Conservation (phyloP, 2,888 invertebrate genomes). For the Schrankia costaestrigalis region DNA sequence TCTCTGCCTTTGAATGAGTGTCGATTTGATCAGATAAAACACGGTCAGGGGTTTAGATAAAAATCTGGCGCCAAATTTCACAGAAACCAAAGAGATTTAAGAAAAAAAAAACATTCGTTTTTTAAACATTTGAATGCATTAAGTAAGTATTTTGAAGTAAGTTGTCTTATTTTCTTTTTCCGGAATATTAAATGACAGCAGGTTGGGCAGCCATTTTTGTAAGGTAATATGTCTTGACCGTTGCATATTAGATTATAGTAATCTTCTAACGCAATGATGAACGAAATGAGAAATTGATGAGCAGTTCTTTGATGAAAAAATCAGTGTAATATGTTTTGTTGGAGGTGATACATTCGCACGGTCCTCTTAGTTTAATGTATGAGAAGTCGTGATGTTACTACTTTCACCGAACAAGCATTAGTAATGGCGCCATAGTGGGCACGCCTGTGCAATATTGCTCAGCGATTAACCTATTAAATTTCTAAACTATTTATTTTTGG, state of each 20-base stretch:
- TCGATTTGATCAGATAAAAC: conserved; percentile 64
- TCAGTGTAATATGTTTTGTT: conserved; percentile 47
- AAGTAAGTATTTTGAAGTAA: conserved; percentile 1
- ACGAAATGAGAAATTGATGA: conserved; percentile 68
- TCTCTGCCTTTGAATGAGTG: conserved; percentile 54
- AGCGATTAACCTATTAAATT: conserved; percentile 30
- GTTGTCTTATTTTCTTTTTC: no score
- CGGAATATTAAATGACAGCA: no score
- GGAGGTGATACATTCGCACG: conserved; percentile 68
- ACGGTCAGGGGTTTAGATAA: conserved; percentile 47
- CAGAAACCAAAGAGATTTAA: conserved; percentile 52
- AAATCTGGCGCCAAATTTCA: conserved; percentile 76
- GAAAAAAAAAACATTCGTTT: conserved; percentile 37
- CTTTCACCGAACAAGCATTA: conserved; percentile 73
- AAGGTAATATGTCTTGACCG: background rate
- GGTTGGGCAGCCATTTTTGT: no score
- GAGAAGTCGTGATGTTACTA: conserved; percentile 70
- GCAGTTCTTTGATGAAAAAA: conserved; percentile 51
- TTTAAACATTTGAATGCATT: conserved; percentile 31
- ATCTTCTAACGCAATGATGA: conserved; percentile 12
- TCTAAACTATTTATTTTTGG: conserved; percentile 30
- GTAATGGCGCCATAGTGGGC: conserved; percentile 49
- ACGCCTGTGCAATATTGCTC: conserved; percentile 36
- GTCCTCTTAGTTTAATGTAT: conserved; percentile 66
- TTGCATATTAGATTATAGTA: background rate